These are phyloP conservation scores for Otocyon megalotis DNA, from an alignment of 2,113 vertebrate species.

Conservation along the genomic window DNA sequence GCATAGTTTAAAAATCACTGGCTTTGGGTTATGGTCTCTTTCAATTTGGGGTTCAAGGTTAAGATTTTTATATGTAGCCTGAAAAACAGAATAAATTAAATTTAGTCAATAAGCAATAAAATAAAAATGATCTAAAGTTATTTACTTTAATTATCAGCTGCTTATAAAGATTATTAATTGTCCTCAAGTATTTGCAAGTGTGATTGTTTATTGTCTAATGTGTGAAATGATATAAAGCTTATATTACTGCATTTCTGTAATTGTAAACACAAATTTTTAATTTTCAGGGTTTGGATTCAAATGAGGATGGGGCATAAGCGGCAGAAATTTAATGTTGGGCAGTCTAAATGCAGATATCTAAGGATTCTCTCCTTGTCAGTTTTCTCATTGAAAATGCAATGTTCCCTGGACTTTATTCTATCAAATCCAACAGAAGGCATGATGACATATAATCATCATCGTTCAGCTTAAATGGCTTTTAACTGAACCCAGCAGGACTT, in stretches of 20 bases:
- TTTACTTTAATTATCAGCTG: neutral
- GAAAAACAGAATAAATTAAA: neutral
- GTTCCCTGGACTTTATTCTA: neutral
- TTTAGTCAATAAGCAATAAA: neutral
- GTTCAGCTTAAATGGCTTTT: slow-evolving; percentile 58
- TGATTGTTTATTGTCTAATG: neutral
- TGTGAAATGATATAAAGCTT: neutral
- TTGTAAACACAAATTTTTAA: neutral
- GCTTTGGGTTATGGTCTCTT: neutral
- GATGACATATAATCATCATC: slow-evolving; percentile 38
- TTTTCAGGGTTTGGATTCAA: neutral
- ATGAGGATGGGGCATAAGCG: neutral
- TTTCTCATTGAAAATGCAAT: neutral
- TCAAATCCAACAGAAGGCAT: neutral
- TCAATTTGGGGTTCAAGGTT: neutral
- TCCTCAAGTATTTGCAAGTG: neutral
- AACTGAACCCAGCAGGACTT: neutral
- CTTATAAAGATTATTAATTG: neutral
- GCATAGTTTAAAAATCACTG: neutral
- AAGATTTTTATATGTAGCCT: neutral
- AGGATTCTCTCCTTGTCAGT: neutral
- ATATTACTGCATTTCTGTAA: neutral
- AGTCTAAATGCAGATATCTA: neutral
- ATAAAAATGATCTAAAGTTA: neutral
- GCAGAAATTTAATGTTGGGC: neutral